Base-by-base conservation (phyloP, 1,140 invertebrate genomes). In the Linepithema humile region DNA sequence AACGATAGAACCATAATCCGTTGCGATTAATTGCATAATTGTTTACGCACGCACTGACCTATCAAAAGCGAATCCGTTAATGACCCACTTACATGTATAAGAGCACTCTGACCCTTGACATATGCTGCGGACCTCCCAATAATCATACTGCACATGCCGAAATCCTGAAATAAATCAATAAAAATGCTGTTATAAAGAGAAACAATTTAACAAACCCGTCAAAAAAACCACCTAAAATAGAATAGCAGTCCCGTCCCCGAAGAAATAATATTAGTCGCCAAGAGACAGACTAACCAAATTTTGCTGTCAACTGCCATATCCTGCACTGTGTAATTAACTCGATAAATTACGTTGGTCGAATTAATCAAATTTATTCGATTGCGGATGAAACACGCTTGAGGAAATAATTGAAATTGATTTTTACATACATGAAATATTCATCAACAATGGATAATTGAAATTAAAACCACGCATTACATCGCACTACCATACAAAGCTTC, bases 31-130 rank as follows among this genome's bases (percentile, higher is more conserved):
- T 80, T 70, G 7, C 55, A 40, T 3, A 48, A 45, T 64, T 38
- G 10, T 72, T 67, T 69, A 59, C n/a, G 69, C 86, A 84, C 86
- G 73, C 86, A 88, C 38, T 59, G 69, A 72, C 29, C 50, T 3
- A 23, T 17, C 29, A 9, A 74, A n/a, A 84, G 23, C 40, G 55
- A 85, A 82, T 15, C 9, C 50, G 50, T 88, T 78, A 26, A 45
- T 73, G 23, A 70, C 26, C 35, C 38, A 78, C 38, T 57, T 15
- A 10, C 35, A 75, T 32, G n/a, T n/a, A 17, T 38, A 55, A 26
- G 43, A 69, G 32, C 70, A 55, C 53, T 17, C 20, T 50, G 50
- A 35, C 35, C 64, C 48, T 26, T 64, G 29, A 77, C 32, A 72
- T 73, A 87, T 48, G 80, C 85, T 87, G 64, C 50, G 64, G 38